Evolutionary conservation across 2,797 vertebrate species (phyloP).

Genomic region (Lutjanus argentimaculatus): DNA sequence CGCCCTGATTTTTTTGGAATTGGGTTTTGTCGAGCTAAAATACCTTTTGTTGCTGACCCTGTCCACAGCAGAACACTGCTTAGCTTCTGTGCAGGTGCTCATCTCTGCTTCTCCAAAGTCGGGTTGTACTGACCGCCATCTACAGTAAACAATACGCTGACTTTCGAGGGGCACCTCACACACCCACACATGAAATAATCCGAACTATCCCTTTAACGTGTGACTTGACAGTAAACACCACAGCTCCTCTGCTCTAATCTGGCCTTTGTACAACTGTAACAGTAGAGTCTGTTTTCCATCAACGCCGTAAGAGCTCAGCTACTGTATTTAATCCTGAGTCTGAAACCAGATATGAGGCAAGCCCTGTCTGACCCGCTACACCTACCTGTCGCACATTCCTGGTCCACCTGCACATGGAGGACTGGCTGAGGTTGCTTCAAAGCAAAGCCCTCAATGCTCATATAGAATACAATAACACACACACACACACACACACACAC

Average conservation of each 20-base stretch:
- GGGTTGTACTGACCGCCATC: too few species aligned
- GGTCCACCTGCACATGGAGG: conserved; percentile 47
- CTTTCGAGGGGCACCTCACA: too few species aligned
- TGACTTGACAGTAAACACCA: conserved; percentile 48
- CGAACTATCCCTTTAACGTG: conserved; percentile 4
- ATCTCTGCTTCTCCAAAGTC: too few species aligned
- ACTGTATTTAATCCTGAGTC: conserved; percentile 67
- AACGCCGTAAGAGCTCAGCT: conserved; percentile 34
- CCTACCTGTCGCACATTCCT: conserved; percentile 60
- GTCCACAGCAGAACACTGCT: too few species aligned
- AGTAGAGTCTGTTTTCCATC: conserved; percentile 58
- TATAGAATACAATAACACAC: conserved; percentile 29
- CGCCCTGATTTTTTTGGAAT: too few species aligned
- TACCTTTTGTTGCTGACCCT: too few species aligned
- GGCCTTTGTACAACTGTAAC: conserved; percentile 57
- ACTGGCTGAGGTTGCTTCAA: conserved; percentile 34
- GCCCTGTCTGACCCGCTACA: conserved; percentile 46
- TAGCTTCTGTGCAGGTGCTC: too few species aligned
- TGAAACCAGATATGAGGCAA: conserved; percentile 73
- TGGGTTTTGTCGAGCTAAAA: too few species aligned
- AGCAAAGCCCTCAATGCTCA: conserved; percentile 17
- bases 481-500: conserved; percentile 50
- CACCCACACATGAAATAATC: too few species aligned
- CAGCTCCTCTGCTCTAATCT: conserved; percentile 42
- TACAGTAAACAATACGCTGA: too few species aligned